These are phyloP conservation scores for Electrophaes corylata DNA, from an alignment of 2,888 invertebrate species.

Conservation along the genomic window DNA sequence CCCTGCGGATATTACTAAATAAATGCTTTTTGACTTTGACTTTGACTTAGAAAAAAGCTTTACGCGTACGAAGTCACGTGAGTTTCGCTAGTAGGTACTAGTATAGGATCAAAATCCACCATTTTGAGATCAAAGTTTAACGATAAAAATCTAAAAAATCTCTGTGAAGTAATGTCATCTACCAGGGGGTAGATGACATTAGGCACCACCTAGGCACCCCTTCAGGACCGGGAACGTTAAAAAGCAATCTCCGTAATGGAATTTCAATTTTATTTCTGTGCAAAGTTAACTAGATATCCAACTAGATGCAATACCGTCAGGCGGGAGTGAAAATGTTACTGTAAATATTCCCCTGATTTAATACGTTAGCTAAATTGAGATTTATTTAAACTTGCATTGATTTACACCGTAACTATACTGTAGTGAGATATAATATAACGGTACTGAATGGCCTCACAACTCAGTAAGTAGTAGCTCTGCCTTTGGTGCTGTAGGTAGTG, in stretches of 20 bases:
- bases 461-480: too few relatives aligned
- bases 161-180: conserved; percentile 23
- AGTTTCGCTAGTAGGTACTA: too few relatives aligned
- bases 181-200: too few relatives aligned
- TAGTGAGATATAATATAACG: too few relatives aligned
- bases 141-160: conserved; percentile 19
- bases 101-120: neutral
- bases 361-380: neutral
- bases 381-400: conserved; percentile 4
- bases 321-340: conserved; percentile 28
- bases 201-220: conserved; percentile 32
- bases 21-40: too few relatives aligned
- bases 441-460: too few relatives aligned
- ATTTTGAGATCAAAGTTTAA: conserved; percentile 12
- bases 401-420: neutral
- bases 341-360: conserved; percentile 15
- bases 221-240: conserved; percentile 60
- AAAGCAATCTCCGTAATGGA: conserved; percentile 82
- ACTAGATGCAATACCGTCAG: conserved; percentile 67
- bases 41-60: too few relatives aligned
- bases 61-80: too few relatives aligned
- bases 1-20: too few relatives aligned
- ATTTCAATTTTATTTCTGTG: conserved; percentile 74
- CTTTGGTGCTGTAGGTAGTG: too few relatives aligned
- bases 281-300: conserved; percentile 76